A percentile compares a stretch with the other conserved stretches of the same genome.
Conservation (phyloP, 2,113 vertebrate genomes). For the Thomomys bottae region DNA sequence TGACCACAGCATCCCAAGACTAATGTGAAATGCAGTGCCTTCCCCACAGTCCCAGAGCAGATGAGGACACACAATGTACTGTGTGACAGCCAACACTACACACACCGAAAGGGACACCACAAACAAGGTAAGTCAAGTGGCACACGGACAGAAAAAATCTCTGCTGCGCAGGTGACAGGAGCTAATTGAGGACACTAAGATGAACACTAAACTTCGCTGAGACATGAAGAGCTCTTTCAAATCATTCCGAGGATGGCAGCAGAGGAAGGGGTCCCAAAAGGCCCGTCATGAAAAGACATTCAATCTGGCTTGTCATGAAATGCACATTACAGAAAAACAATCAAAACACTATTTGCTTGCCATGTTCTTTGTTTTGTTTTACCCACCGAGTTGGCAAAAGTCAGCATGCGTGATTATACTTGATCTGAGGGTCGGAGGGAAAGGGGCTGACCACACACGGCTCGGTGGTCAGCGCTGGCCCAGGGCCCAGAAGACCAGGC, state of each 20-base stretch:
- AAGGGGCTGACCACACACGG: too few relatives aligned
- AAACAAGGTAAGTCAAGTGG: conserved; percentile 21
- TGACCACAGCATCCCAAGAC: not conserved
- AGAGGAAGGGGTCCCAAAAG: not conserved
- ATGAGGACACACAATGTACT: not conserved
- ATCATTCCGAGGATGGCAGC: conserved; percentile 37
- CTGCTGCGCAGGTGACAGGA: not conserved
- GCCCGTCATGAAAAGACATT: not conserved
- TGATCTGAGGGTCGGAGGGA: not conserved
- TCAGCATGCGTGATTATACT: not conserved
- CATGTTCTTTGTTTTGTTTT: too few relatives aligned
- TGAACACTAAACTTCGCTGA: conserved; percentile 31
- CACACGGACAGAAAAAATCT: not conserved
- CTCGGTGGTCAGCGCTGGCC: too few relatives aligned
- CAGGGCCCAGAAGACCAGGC: too few relatives aligned
- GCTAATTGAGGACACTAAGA: conserved; percentile 31
- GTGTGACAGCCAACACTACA: not conserved
- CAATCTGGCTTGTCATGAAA: conserved; percentile 35
- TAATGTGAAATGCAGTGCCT: too few relatives aligned
- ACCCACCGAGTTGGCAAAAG: conserved; percentile 2
- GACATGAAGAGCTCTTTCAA: conserved; percentile 26
- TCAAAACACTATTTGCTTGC: not conserved
- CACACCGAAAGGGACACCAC: not conserved
- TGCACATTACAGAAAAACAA: conserved; percentile 49
- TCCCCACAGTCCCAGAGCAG: too few relatives aligned